phyloP scores from a whole-genome alignment of 1,140 invertebrate species.

The Drosophila punjabiensis region DNA sequence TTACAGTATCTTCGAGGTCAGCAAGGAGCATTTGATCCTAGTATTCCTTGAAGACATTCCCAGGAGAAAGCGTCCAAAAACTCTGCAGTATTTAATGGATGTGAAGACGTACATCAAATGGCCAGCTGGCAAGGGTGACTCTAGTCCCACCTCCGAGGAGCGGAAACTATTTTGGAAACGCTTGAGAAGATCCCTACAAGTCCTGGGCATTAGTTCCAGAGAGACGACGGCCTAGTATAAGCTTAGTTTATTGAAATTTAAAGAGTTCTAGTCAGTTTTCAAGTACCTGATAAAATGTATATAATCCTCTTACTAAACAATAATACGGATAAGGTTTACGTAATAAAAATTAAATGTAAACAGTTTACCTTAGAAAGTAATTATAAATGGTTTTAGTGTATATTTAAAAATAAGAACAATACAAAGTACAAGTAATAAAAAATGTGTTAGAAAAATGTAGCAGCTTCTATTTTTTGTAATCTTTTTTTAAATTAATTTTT shows the following conservation, averaged over 20 bases:
- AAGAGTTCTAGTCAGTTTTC: constrained; percentile 63
- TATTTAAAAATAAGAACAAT: too few relatives aligned
- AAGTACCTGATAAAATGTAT: constrained; percentile 67
- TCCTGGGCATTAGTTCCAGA: constrained; percentile 55
- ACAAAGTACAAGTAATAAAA: too few relatives aligned
- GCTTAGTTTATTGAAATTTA: background rate
- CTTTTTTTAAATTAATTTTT: too few relatives aligned
- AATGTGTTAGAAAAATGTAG: too few relatives aligned
- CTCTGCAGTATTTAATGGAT: constrained; percentile 88
- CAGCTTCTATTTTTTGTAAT: too few relatives aligned
- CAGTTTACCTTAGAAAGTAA: too few relatives aligned
- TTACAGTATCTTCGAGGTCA: constrained; percentile 87
- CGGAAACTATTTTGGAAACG: constrained; percentile 83
- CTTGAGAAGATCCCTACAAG: constrained; percentile 62
- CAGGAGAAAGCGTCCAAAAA: constrained; percentile 86
- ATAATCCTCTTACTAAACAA: background rate
- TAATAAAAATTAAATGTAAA: background rate
- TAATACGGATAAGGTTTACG: background rate
- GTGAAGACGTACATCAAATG: constrained; percentile 89
- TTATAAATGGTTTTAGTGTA: too few relatives aligned
- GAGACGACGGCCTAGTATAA: constrained; percentile 36
- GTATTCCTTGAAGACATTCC: constrained; percentile 89
- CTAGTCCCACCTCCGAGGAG: constrained; percentile 69
- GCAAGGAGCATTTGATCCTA: constrained; percentile 87
- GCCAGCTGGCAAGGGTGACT: constrained; percentile 81